Conservation (phyloP, 2,797 vertebrate genomes). For the Parauchenoglanis punctatus region DNA sequence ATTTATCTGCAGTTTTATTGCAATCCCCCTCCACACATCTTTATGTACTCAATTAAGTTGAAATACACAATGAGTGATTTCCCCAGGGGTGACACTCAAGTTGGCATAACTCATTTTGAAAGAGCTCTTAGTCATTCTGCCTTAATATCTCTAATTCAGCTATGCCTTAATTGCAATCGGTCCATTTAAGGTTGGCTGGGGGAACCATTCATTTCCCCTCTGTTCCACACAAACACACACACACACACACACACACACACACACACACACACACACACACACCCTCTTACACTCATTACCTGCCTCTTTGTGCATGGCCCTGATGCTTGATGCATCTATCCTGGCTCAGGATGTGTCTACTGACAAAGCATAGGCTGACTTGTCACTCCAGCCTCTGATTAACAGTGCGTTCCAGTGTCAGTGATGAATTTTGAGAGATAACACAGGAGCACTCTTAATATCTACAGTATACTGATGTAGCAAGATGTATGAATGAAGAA, state of each 20-base stretch:
- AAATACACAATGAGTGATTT: constrained; percentile 55
- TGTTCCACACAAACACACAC: constrained; percentile 31
- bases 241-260: constrained; percentile 19
- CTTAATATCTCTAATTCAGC: constrained; percentile 60
- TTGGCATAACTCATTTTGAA: constrained; percentile 57
- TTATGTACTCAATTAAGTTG: constrained; percentile 59
- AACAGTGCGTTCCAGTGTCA: constrained; percentile 31
- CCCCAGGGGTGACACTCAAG: constrained; percentile 43
- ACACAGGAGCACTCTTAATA: constrained; percentile 4
- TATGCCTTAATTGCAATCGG: constrained; percentile 53
- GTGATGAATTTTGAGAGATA: constrained; percentile 47
- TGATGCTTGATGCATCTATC: constrained; percentile 42
- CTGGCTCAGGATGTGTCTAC: constrained; percentile 45
- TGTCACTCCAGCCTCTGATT: constrained; percentile 35
- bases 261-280: no score
- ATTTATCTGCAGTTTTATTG: constrained; percentile 51
- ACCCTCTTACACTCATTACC: constrained; percentile 12
- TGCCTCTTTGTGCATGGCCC: constrained; percentile 34
- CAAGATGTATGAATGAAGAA: constrained; percentile 33
- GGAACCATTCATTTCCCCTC: constrained; percentile 49
- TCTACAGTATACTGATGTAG: constrained; percentile 13
- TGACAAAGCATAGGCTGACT: constrained; percentile 27
- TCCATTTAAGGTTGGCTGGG: constrained; percentile 54
- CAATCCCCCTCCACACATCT: constrained; percentile 40
- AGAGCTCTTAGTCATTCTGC: constrained; percentile 53